These are phyloP conservation scores for Cotesia vestalis DNA, from an alignment of 1,140 invertebrate genomes.

Conservation along the genomic window DNA sequence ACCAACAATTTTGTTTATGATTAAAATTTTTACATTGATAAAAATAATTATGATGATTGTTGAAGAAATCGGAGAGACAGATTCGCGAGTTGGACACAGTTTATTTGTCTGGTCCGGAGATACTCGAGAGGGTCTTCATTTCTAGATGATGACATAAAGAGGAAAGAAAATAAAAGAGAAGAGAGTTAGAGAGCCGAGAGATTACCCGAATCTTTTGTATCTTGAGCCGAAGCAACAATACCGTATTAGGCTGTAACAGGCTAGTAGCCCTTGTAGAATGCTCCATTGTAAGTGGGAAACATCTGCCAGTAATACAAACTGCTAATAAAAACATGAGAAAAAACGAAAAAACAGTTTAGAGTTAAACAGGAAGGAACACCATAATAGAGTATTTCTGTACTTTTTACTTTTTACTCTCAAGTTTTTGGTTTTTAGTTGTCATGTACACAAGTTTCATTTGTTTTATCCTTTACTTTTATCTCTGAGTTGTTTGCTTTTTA, in stretches of 20 bases:
- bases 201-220: slow-evolving; percentile 58
- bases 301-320: slow-evolving; percentile 64
- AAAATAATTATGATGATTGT: neutral
- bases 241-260: slow-evolving; percentile 53
- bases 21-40: neutral
- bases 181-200: slow-evolving; percentile 30
- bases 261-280: slow-evolving; percentile 48
- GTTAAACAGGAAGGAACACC: slow-evolving; percentile 12
- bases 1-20: neutral
- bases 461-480: no score
- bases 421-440: no score
- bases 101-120: neutral
- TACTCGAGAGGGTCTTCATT: slow-evolving; percentile 13
- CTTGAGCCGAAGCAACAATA: slow-evolving; percentile 49
- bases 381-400: neutral
- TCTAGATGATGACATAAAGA: neutral
- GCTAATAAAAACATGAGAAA: slow-evolving; percentile 59
- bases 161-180: neutral
- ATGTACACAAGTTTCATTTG: neutral
- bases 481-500: no score
- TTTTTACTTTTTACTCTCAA: neutral
- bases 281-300: slow-evolving; percentile 54
- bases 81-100: neutral
- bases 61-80: slow-evolving; percentile 1
- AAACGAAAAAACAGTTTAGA: slow-evolving; percentile 3